Conservation (phyloP, 2,888 invertebrate species). For the Meliscaeva auricollis region DNA sequence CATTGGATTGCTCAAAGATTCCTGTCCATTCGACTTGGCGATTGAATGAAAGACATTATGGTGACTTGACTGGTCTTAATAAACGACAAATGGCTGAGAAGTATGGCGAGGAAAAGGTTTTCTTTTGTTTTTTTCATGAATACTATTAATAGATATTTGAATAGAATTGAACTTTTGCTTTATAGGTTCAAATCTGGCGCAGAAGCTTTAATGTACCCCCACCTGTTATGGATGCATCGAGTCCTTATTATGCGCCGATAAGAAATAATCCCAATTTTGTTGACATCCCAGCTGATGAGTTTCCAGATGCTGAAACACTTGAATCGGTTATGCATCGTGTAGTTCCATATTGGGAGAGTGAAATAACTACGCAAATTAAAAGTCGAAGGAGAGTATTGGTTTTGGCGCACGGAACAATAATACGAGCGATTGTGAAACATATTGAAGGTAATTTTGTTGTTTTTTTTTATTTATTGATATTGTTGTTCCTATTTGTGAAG, state of each 20-base stretch:
- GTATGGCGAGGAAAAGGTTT: constrained; percentile 92
- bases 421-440: constrained; percentile 93
- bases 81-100: constrained; percentile 93
- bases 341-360: constrained; percentile 94
- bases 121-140: background rate
- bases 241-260: constrained; percentile 90
- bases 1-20: constrained; percentile 88
- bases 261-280: constrained; percentile 91
- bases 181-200: constrained; percentile 93
- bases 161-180: constrained; percentile 18
- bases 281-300: constrained; percentile 88
- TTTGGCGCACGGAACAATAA: constrained; percentile 94
- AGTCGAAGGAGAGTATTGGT: constrained; percentile 91
- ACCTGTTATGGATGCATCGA: constrained; percentile 91
- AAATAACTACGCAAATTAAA: constrained; percentile 88
- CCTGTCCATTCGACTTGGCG: constrained; percentile 91
- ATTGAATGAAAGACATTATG: constrained; percentile 94
- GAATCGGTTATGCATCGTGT: constrained; percentile 92
- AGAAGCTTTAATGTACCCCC: constrained; percentile 93
- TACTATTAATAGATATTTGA: background rate
- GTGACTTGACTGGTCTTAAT: constrained; percentile 93
- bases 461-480: too few species aligned
- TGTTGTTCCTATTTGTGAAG: too few species aligned
- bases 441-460: constrained; percentile 89
- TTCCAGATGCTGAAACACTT: constrained; percentile 93